phyloP scores from a whole-genome alignment of 2,888 invertebrate species.

The Microctonus hyperodae region DNA sequence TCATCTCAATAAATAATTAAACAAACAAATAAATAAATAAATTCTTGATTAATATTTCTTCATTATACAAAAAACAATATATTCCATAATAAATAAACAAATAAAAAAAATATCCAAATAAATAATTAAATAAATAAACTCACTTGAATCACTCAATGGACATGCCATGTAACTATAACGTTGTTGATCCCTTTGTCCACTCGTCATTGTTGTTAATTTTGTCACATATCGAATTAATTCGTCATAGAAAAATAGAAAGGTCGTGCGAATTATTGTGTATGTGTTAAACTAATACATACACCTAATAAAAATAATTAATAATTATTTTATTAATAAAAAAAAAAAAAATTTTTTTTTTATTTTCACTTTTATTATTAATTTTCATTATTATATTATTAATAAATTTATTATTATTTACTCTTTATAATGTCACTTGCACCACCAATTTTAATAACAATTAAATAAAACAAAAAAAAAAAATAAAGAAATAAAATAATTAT shows the following conservation, averaged over 20 bases:
- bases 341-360: too few species aligned
- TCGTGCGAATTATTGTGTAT: constrained; percentile 48
- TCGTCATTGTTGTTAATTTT: constrained; percentile 54
- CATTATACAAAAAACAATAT: too few species aligned
- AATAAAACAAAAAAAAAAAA: too few species aligned
- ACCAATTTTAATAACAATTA: too few species aligned
- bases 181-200: constrained; percentile 52
- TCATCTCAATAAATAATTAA: too few species aligned
- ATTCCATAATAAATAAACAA: too few species aligned
- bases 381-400: too few species aligned
- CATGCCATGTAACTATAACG: constrained; percentile 57
- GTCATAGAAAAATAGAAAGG: constrained; percentile 55
- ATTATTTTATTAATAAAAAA: background rate
- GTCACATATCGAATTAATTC: constrained; percentile 56
- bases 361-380: background rate
- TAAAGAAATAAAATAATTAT: too few species aligned
- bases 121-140: background rate
- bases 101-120: too few species aligned
- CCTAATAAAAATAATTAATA: background rate
- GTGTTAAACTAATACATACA: background rate
- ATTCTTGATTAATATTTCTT: too few species aligned
- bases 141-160: constrained; percentile 47
- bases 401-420: background rate
- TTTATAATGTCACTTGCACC: too few species aligned
- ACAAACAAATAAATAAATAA: too few species aligned